Conservation (phyloP, 1,140 invertebrate genomes). For the Caenorhabditis elegans region DNA sequence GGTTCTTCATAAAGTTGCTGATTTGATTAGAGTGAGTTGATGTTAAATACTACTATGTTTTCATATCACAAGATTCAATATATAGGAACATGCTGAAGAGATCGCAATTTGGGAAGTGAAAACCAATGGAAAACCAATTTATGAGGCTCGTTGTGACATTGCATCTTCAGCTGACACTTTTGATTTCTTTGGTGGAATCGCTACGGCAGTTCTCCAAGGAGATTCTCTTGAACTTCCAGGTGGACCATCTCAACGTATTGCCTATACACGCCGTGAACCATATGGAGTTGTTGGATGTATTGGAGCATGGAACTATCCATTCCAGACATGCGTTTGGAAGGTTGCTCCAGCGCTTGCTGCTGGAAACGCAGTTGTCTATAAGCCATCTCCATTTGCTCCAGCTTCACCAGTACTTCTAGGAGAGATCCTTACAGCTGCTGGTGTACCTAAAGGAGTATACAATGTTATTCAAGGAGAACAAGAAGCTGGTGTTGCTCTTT, state of each 20-base stretch:
- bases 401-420: constrained; percentile 70
- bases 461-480: constrained; percentile 70
- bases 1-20: constrained; percentile 51
- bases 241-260: constrained; percentile 43
- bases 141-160: constrained; percentile 53
- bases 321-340: constrained; percentile 71
- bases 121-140: constrained; percentile 57
- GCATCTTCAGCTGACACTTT: constrained; percentile 54
- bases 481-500: constrained; percentile 65
- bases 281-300: constrained; percentile 70
- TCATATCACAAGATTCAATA: neutral
- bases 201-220: constrained; percentile 54
- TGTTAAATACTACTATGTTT: neutral
- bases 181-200: constrained; percentile 56
- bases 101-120: constrained; percentile 53
- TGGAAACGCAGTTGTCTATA: constrained; percentile 71
- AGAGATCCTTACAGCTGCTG: constrained; percentile 70
- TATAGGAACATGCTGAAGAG: constrained; percentile 52
- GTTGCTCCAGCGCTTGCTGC: constrained; percentile 70
- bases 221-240: constrained; percentile 27
- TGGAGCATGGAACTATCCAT: constrained; percentile 72
- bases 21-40: constrained; percentile 48
- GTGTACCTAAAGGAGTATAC: constrained; percentile 70
- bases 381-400: constrained; percentile 71
- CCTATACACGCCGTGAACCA: constrained; percentile 67